These are phyloP conservation scores for Polia nebulosa DNA, from an alignment of 2,888 invertebrate genomes.

Conservation along the genomic window DNA sequence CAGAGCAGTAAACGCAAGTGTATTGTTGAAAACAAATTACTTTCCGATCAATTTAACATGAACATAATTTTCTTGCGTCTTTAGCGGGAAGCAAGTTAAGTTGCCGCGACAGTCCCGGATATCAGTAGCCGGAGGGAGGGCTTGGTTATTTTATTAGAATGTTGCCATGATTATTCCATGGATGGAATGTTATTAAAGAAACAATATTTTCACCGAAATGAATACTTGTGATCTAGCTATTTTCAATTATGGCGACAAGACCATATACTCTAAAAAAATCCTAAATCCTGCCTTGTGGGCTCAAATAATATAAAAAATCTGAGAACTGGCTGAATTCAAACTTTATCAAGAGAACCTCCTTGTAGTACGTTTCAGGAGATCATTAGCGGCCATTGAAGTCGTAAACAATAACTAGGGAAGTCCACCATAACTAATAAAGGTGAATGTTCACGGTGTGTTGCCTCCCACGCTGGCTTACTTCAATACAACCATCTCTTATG, in stretches of 20 bases:
- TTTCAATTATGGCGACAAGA: neutral
- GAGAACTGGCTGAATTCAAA: neutral
- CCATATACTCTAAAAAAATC: neutral
- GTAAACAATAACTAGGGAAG: constrained; percentile 51
- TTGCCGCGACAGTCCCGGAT: constrained; percentile 6
- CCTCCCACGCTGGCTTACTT: constrained; percentile 29
- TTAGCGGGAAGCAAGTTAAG: constrained; percentile 18
- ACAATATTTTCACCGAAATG: neutral
- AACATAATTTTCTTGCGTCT: constrained; percentile 26
- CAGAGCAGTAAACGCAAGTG: constrained; percentile 29
- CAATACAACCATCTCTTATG: constrained; percentile 11
- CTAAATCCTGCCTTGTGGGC: neutral
- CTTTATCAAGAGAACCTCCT: constrained; percentile 4
- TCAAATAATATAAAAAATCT: neutral
- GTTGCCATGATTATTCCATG: neutral
- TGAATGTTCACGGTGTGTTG: constrained; percentile 41
- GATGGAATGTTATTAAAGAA: neutral
- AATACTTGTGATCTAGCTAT: neutral
- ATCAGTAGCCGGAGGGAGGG: constrained; percentile 11
- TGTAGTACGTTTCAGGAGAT: constrained; percentile 16
- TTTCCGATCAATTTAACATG: constrained; percentile 36
- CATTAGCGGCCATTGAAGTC: constrained; percentile 11
- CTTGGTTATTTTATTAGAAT: constrained; percentile 4
- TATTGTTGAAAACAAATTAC: constrained; percentile 31
- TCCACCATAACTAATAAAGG: constrained; percentile 53